Evolutionary conservation across 2,797 vertebrate species (phyloP).

Genomic region (Melopsittacus undulatus): DNA sequence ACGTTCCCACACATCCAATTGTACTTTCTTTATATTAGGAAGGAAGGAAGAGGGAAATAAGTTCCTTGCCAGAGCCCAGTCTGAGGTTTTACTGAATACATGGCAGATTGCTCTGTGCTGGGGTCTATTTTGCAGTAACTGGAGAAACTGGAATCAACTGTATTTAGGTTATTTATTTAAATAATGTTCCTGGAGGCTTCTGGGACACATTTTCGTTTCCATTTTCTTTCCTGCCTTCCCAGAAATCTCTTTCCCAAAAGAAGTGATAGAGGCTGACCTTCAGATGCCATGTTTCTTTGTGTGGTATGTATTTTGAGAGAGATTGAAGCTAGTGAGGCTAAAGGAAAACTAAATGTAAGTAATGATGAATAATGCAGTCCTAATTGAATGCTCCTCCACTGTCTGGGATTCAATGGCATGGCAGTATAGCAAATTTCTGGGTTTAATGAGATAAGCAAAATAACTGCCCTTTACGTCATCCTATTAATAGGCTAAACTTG

Average conservation of each 20-base stretch:
- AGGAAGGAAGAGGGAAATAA: not conserved
- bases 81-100: not conserved
- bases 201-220: not conserved
- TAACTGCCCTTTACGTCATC: not conserved
- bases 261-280: not conserved
- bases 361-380: not conserved
- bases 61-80: not conserved
- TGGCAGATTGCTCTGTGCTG: not conserved
- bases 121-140: not conserved
- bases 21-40: not conserved
- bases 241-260: not conserved
- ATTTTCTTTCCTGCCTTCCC: not conserved
- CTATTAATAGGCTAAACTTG: not conserved
- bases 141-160: not conserved
- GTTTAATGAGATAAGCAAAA: slow-evolving; percentile 37
- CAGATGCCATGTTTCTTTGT: not conserved
- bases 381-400: not conserved
- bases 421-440: not conserved
- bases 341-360: not conserved
- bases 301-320: not conserved
- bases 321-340: not conserved
- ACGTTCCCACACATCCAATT: not conserved
- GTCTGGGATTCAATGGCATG: not conserved
- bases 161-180: not conserved
- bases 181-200: not conserved